Evolutionary conservation across 2,888 invertebrate species (phyloP), one percentile per base, ranked within the genome.

Genomic region (Eupithecia tripunctaria): DNA sequence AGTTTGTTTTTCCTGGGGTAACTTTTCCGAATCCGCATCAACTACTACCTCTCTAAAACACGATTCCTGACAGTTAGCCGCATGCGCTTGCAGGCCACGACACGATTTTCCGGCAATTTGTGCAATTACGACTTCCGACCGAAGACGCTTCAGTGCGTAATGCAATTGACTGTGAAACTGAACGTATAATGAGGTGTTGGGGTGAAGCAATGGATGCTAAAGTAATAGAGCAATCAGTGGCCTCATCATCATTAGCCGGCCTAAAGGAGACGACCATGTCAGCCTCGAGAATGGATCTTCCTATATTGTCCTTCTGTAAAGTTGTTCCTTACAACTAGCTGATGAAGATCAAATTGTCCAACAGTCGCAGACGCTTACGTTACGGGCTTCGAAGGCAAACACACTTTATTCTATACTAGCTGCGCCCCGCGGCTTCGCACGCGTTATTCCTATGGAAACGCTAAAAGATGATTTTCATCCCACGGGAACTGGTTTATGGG

Each of bases 41-140:
- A 38, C n/a, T n/a, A 29, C 29, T 7, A 36, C 12, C 64, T 25
- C 38, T 36, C 21, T 38, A 10, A 36, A 38, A 41, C 38, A 64
- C 38, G 27, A 27, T 60, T 18, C 27, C 29, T 60, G 60, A 21
- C 21, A 29, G 60, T 18, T 29, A 29, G 15, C 27, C 10, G 27
- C 59, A 60, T 60, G 27, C 60, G 56, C 6, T 25, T 56, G 62
- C 60, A 27, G 60, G 60, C 27, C 62, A 63, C 70, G 71, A 71
- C 73, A 67, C 63, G 68, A 56, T 72, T 77, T 82, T 79, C 83
- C 80, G 78, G 78, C 73, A 72, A 76, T 79, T 80, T 74, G 74
- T 73, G 71, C 73, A 74, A 71, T 81, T 75, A 70, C 71, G 67
- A 74, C 76, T 73, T 72, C 74, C 59, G 70, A 67, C 29, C 60